Percentiles rank a stretch among this genome's conserved stretches.
Evolutionary conservation across 2,113 vertebrate species (phyloP).

Genomic region (Seriola quinqueradiata): DNA sequence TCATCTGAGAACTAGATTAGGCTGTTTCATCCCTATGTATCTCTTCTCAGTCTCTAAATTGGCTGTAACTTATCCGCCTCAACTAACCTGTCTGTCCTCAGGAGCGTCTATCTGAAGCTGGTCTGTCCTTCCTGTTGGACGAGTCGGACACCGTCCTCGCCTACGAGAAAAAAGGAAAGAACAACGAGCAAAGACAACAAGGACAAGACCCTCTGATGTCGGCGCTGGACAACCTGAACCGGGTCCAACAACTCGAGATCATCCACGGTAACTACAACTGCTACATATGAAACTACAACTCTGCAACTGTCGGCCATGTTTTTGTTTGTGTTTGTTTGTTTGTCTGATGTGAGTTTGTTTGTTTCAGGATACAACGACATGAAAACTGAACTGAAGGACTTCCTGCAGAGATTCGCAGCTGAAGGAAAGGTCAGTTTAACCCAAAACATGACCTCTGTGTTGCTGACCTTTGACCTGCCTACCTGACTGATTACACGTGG

Average conservation of each 20-base stretch:
- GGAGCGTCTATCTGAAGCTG: conserved; percentile 87
- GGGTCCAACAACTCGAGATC: conserved; percentile 96
- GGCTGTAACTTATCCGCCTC: no score
- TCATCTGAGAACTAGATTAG: no score
- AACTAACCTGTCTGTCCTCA: conserved; percentile 55
- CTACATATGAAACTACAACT: neutral
- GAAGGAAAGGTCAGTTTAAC: conserved; percentile 91
- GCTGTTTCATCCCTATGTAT: no score
- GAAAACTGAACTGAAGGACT: conserved; percentile 97
- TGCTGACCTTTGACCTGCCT: neutral
- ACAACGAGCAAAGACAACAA: conserved; percentile 75
- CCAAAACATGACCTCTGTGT: no score
- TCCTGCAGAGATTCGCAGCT: conserved; percentile 94
- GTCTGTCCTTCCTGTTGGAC: conserved; percentile 92
- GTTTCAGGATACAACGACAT: conserved; percentile 95
- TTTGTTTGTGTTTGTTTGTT: no score
- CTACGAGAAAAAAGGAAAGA: conserved; percentile 96
- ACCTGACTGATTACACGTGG: neutral
- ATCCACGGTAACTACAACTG: conserved; percentile 86
- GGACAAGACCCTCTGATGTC: conserved; percentile 94
- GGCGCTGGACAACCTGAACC: conserved; percentile 92
- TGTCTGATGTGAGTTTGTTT: neutral
- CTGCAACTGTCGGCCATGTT: no score
- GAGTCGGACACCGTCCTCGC: conserved; percentile 95
- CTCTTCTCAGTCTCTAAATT: no score